Conservation (phyloP, 2,888 invertebrate species). For the Chymomyza amoena region DNA sequence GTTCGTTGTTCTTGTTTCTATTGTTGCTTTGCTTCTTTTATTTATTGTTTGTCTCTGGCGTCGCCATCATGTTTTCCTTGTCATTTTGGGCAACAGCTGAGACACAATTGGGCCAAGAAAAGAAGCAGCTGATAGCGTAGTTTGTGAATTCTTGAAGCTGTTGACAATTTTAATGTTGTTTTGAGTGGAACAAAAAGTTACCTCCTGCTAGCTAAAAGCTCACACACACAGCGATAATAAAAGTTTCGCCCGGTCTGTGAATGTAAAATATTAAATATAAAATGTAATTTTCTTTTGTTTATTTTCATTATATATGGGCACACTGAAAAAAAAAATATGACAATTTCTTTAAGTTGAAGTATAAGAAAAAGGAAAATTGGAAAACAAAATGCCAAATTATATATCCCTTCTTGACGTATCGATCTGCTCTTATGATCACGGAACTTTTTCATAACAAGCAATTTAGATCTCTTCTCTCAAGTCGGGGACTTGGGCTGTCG, state of each 20-base stretch:
- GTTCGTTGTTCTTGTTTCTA: neutral
- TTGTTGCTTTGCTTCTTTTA: no score
- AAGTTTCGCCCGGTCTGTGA: neutral
- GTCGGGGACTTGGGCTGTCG: no score
- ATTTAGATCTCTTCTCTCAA: no score
- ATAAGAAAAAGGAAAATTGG: no score
- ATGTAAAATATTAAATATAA: conserved; percentile 60
- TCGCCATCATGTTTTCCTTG: neutral
- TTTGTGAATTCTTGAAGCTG: neutral
- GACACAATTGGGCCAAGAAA: neutral
- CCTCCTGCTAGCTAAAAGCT: neutral
- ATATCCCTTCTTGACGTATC: no score
- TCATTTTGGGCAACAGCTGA: neutral
- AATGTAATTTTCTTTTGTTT: conserved; percentile 34
- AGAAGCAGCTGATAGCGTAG: neutral
- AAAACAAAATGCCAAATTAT: no score
- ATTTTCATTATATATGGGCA: conserved; percentile 38
- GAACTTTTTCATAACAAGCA: no score
- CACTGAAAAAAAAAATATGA: neutral
- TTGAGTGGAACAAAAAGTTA: neutral
- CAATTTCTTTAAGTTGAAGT: neutral
- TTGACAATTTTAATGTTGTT: neutral
- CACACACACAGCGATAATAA: no score
- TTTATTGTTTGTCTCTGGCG: neutral
- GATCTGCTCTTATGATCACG: no score